phyloP scores from a whole-genome alignment of 2,113 vertebrate genomes.

The Gracilinanus agilis region DNA sequence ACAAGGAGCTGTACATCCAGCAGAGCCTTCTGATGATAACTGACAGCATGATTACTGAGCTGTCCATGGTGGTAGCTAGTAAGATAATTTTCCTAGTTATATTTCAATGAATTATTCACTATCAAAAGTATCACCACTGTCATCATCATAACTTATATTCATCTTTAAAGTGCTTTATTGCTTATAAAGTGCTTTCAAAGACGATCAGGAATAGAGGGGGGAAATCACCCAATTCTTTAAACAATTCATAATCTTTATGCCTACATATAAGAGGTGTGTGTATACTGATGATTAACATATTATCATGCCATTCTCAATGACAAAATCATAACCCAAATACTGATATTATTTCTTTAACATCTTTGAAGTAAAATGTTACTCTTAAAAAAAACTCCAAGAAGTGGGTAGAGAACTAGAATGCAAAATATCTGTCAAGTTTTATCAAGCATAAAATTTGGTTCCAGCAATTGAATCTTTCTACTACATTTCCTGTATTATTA shows the following conservation, averaged over 20 bases:
- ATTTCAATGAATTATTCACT: background rate
- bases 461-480: background rate
- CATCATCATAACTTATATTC: background rate
- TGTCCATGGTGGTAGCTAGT: background rate
- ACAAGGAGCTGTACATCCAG: background rate
- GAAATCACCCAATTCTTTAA: background rate
- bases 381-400: background rate
- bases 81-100: background rate
- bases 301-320: background rate
- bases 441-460: background rate
- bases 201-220: background rate
- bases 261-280: background rate
- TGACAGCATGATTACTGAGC: background rate
- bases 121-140: background rate
- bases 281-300: background rate
- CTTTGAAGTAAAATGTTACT: background rate
- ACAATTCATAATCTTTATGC: background rate
- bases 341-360: background rate
- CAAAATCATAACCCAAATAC: background rate
- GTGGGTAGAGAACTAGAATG: background rate
- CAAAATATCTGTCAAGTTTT: background rate
- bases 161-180: background rate
- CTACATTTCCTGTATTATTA: background rate
- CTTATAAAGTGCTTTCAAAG: background rate
- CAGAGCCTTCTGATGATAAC: background rate